These are phyloP conservation scores for Eupelmus urozonus DNA, from an alignment of 2,888 invertebrate species.

Conservation along the genomic window DNA sequence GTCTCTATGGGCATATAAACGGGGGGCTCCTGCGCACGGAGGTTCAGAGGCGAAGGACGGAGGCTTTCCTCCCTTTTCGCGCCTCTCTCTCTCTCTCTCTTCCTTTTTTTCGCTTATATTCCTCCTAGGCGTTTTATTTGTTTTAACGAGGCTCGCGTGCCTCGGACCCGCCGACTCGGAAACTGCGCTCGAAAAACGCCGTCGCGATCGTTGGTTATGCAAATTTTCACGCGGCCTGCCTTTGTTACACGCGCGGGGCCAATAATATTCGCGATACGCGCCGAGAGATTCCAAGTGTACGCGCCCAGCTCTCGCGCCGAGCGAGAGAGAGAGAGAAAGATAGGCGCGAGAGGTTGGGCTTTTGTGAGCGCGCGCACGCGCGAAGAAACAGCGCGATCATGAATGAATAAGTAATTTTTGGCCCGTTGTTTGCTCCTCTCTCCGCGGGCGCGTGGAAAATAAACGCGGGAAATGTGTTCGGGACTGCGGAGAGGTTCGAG, in stretches of 20 bases:
- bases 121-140: constrained; percentile 49
- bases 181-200: constrained; percentile 51
- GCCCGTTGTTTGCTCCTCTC: no score
- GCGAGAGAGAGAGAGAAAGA: background rate
- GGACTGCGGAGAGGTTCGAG: no score
- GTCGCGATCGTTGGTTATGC: constrained; percentile 56
- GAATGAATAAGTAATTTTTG: constrained; percentile 55
- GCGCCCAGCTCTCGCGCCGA: no score
- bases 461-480: no score
- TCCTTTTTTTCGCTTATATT: constrained; percentile 24
- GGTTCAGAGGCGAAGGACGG: constrained; percentile 50
- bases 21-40: background rate
- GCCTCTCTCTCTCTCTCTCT: constrained; percentile 9
- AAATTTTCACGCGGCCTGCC: constrained; percentile 43
- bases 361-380: constrained; percentile 12
- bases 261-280: constrained; percentile 54
- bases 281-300: constrained; percentile 23
- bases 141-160: constrained; percentile 58
- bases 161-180: constrained; percentile 51
- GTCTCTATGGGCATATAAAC: constrained; percentile 22
- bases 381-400: background rate
- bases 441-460: no score
- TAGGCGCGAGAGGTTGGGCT: background rate
- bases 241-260: constrained; percentile 14
- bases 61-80: constrained; percentile 50